A percentile compares a stretch with the other conserved stretches of the same genome.
Evolutionary conservation across 2,113 vertebrate species (phyloP).

Genomic region (human (Homo sapiens)): DNA sequence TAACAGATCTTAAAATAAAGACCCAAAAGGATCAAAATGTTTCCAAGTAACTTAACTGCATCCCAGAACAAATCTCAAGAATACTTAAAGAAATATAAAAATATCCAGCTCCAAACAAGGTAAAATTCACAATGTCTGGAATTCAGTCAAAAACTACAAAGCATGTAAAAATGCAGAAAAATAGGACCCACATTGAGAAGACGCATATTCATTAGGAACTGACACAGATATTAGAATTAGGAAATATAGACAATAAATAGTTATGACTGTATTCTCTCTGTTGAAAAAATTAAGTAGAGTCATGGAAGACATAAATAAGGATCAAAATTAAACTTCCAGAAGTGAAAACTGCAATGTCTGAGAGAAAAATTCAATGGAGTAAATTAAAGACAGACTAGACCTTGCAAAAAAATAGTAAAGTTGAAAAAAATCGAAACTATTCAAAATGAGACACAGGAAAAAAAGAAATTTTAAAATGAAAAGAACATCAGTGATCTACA

Average conservation of each 20-base stretch:
- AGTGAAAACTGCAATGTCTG: neutral
- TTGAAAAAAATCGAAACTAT: slow-evolving; percentile 4
- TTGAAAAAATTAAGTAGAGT: slow-evolving; percentile 5
- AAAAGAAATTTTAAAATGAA: neutral
- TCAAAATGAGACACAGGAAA: neutral
- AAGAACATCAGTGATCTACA: neutral
- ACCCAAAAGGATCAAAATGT: neutral
- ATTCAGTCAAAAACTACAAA: neutral
- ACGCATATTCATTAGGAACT: neutral
- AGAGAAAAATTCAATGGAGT: neutral
- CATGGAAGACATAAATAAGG: neutral
- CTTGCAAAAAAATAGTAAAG: neutral
- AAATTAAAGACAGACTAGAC: neutral
- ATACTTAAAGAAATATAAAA: neutral
- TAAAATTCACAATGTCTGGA: slow-evolving; percentile 6
- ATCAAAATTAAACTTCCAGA: neutral
- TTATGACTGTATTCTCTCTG: neutral
- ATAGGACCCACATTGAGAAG: neutral
- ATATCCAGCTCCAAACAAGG: neutral
- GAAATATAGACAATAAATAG: neutral
- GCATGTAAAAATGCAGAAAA: neutral
- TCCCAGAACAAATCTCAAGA: slow-evolving; percentile 20
- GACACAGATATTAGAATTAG: neutral
- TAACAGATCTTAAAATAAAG: slow-evolving; percentile 1
- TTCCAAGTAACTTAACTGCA: neutral